Percentiles rank a stretch among this genome's conserved stretches.
Conservation (phyloP, 1,140 invertebrate genomes). For the Holotrichia oblita region DNA sequence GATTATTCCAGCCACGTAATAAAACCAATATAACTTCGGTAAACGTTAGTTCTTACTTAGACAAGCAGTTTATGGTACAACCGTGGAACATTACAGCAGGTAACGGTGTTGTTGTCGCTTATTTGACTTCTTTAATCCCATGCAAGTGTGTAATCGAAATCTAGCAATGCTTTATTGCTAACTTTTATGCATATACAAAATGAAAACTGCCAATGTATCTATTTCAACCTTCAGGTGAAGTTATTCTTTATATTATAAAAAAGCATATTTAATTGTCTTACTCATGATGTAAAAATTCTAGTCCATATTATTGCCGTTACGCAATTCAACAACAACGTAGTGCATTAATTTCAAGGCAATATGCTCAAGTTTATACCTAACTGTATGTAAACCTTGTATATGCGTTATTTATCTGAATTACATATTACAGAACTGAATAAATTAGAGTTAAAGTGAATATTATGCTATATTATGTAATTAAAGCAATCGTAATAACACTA, state of each 20-base stretch:
- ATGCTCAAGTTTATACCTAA: not conserved
- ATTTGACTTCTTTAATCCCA: not conserved
- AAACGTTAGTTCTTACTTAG: not conserved
- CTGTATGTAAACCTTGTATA: not conserved
- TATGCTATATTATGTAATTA: not conserved
- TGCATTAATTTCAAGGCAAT: constrained; percentile 11
- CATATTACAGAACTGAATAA: not conserved
- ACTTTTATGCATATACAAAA: not conserved
- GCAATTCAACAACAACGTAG: not conserved
- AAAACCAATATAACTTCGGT: not conserved
- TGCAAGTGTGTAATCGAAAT: not conserved
- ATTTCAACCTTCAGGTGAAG: no score
- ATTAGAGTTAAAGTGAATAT: constrained; percentile 1
- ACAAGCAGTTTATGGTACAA: not conserved
- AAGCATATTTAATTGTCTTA: not conserved
- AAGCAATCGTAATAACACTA: not conserved
- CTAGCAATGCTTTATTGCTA: not conserved
- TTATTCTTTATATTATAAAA: no score
- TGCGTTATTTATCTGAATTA: constrained; percentile 11
- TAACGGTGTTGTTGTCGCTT: not conserved
- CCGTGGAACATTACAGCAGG: not conserved
- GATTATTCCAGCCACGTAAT: not conserved
- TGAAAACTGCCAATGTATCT: no score
- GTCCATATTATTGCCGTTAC: not conserved
- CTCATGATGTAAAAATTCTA: not conserved